Evolutionary conservation across 2,888 invertebrate genomes (phyloP), one percentile per base, ranked within the genome.

Genomic region (Leptopterna dolabrata): DNA sequence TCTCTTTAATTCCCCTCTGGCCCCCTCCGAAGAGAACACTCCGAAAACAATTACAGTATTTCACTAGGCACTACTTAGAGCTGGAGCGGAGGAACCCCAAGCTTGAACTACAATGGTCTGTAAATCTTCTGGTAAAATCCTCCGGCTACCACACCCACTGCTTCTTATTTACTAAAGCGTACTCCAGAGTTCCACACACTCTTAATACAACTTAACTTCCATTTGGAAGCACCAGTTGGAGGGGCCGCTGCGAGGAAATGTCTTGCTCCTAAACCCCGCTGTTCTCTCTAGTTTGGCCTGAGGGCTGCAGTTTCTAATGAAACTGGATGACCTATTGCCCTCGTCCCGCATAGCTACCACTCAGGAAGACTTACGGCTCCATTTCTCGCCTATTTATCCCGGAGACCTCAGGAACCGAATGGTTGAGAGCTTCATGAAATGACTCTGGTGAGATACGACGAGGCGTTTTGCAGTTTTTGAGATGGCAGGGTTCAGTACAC

Each of bases 1-100:
- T 70, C 83, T 83, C 83, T 83, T 83, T 70, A 83, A 70, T 70
- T 70, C 83, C 83, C 70, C 43, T 29, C 51, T 13, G 19, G 43
- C 63, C 70, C 70, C 55, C 19, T 41, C 47, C 41, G 29, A 36
- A 63, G 36, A 70, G 30, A 83, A 83, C 83, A 70, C 83, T 83
- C 83, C 41, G 83, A 83, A 83, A 83, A 83, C 83, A 83, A 83
- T 83, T 83, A 83, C 83, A 83, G 83, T 83, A 83, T 83, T 83
- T 83, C 83, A 83, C 83, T 83, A 83, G 83, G 83, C 83, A 70
- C 45, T 83, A 83, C 83, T 83, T 83, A 83, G 83, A 41, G 24
- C 83, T 16, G 70, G 63, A 70, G 83, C 29, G 43, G 83, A 70
- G 55, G 51, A 47, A 43, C 78, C 27, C 78, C 78, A 45, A 47